Evolutionary conservation across 2,888 invertebrate species (phyloP), one percentile per base, ranked within the genome.

Genomic region (Lypha dubia): DNA sequence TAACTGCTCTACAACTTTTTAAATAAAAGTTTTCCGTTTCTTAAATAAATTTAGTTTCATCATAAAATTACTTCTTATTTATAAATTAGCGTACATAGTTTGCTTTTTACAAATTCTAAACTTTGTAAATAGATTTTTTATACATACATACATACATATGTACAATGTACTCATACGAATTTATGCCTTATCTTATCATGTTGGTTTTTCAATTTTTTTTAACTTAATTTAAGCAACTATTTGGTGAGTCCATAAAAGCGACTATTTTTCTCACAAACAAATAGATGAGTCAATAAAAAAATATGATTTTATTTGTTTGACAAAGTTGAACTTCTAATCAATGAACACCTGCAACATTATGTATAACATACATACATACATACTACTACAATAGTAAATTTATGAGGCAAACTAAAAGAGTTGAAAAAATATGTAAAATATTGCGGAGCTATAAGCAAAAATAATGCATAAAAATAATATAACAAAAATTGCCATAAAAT

Each of bases 181-280:
- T n/a, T n/a, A n/a, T n/a, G n/a, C 9, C 20, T 67, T 70, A 82
- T 82, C 74, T 79, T 82, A 79, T 73, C 73, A 58, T 7, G 17
- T 20, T 22, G n/a, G n/a, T 65, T 28, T 49, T 28, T 7, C n/a
- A 17, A 35, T 22, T n/a, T 11, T 62, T 24, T 74, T 51, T 65
- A 15, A 38, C 28, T 49, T 28, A 24, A 46, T 41, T n/a, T 44
- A 49, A 77, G 87, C 87, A 88, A 87, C 88, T 88, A 87, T 86
- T 49, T 85, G 85, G 70, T 79, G 65, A 73, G 60, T 56, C 75
- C 67, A 35, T 71, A 44, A 53, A 49, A 38, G 6, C 8, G 22
- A 24, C n/a, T 11, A 51, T 11, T 53, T 51, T 63, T 41, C 38
- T 63, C n/a, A 46, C 8, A 35, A 20, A 11, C n/a, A 38, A 60